A percentile compares a stretch with the other conserved stretches of the same genome.
Conservation (phyloP, 2,797 vertebrate genomes). For the Decapterus maruadsi region DNA sequence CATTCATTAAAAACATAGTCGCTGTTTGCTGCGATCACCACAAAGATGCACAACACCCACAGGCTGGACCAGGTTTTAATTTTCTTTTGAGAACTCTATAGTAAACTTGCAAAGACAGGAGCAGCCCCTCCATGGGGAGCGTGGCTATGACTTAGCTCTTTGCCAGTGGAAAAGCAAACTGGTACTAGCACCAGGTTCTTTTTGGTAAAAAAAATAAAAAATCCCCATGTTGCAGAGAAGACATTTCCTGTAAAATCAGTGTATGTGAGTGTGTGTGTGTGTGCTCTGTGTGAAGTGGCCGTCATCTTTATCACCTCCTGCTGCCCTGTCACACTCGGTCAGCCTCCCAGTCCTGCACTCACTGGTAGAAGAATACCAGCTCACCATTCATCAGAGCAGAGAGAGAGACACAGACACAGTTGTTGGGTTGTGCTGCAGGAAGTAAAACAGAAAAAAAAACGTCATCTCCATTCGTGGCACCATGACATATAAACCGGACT, state of each 20-base stretch:
- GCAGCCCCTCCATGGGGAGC: too few relatives aligned
- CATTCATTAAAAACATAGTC: too few relatives aligned
- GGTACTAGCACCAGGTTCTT: too few relatives aligned
- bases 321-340: slow-evolving; percentile 76
- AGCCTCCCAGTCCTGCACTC: slow-evolving; percentile 24
- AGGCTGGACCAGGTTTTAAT: too few relatives aligned
- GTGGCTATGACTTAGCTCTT: too few relatives aligned
- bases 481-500: slow-evolving; percentile 17
- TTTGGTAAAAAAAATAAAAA: too few relatives aligned
- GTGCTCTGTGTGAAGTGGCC: slow-evolving; percentile 23
- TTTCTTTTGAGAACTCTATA: too few relatives aligned
- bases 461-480: slow-evolving; percentile 68
- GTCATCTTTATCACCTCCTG: slow-evolving; percentile 69
- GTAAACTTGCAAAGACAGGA: too few relatives aligned
- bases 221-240: neutral
- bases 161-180: too few relatives aligned
- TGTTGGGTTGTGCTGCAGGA: slow-evolving; percentile 77
- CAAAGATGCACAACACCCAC: too few relatives aligned
- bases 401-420: slow-evolving; percentile 67
- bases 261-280: neutral
- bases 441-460: slow-evolving; percentile 83
- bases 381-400: slow-evolving; percentile 85
- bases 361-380: slow-evolving; percentile 80
- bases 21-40: too few relatives aligned
- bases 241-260: slow-evolving; percentile 4